Conservation (phyloP, 2,113 vertebrate species). For the Kryptolebias marmoratus region DNA sequence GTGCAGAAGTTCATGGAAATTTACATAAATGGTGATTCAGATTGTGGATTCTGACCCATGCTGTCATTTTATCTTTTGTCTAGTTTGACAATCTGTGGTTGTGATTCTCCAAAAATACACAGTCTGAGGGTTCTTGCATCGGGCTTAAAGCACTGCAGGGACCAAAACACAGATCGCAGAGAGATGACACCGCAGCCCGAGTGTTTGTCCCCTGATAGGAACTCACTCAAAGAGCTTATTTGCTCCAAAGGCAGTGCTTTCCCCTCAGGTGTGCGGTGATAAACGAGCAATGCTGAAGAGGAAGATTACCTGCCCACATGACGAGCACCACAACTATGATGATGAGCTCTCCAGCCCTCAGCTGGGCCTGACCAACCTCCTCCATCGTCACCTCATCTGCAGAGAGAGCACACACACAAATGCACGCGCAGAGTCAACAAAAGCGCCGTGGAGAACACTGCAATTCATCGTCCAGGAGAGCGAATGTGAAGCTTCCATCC, state of each 20-base stretch:
- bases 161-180: slow-evolving; percentile 12
- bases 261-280: slow-evolving; percentile 22
- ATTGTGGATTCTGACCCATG: background rate
- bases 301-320: slow-evolving; percentile 93
- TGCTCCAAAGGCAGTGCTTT: slow-evolving; percentile 32
- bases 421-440: slow-evolving; percentile 27
- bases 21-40: background rate
- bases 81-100: background rate
- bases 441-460: slow-evolving; percentile 4
- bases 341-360: slow-evolving; percentile 92
- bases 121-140: background rate
- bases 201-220: slow-evolving; percentile 17
- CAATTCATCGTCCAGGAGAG: slow-evolving; percentile 19
- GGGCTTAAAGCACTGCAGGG: slow-evolving; percentile 6
- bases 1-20: background rate
- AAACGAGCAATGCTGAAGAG: slow-evolving; percentile 29
- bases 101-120: background rate
- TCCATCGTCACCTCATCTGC: slow-evolving; percentile 93
- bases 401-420: slow-evolving; percentile 28
- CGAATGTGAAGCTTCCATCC: slow-evolving; percentile 30
- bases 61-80: background rate
- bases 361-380: slow-evolving; percentile 88
- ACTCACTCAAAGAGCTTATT: slow-evolving; percentile 32
- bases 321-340: slow-evolving; percentile 96
- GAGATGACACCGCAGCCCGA: background rate